Base-by-base conservation (phyloP, 2,113 vertebrate species). In the Chelonoidis abingdonii region DNA sequence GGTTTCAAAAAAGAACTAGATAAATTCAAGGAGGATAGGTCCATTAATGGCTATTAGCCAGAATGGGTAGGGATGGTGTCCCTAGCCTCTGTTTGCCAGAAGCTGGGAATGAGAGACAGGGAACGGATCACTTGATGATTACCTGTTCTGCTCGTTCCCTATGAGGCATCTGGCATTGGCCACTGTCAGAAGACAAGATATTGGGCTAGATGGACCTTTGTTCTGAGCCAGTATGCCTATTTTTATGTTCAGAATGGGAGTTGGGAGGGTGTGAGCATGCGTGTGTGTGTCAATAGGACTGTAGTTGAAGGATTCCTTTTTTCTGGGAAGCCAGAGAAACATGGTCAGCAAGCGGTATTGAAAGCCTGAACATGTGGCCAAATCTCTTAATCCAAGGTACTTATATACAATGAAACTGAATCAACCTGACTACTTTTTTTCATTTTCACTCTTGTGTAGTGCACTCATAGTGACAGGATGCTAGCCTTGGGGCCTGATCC, bases 281-380 rank as follows among this genome's bases (percentile, higher is more conserved):
- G 22, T 4, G 10, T 22, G 44, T 13, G 75, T 87, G 7, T 91
- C 53, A 75, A 0, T 1, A 52, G 83, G 41, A 56, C 44, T 47
- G 49, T 21, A 84, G 35, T 65, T 79, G 27, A 5, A 56, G 22
- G 31, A 14, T 2, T 47, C 75, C 19, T 93, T 93, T 80, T 11
- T 84, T 65, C 57, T 47, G 35, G 6, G 22, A 47, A 62, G 44
- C 9, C 12, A 50, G 84, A 80, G 31, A 22, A 10, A 76, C 50
- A 21, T 6, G 35, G 25, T 19, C 56, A 91, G 3, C 16, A 81
- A 53, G 5, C 1, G 13, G 17, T 24, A 52, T n/a, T 82, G 41
- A 89, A 41, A 14, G 17, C 53, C n/a, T 84, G 85, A 24, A 35
- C 13, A 83, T 0, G 1, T 0, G 3, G 84, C 22, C 8, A 17